These are phyloP conservation scores for Glaucomys volans DNA, from an alignment of 2,113 vertebrate genomes.

Conservation along the genomic window DNA sequence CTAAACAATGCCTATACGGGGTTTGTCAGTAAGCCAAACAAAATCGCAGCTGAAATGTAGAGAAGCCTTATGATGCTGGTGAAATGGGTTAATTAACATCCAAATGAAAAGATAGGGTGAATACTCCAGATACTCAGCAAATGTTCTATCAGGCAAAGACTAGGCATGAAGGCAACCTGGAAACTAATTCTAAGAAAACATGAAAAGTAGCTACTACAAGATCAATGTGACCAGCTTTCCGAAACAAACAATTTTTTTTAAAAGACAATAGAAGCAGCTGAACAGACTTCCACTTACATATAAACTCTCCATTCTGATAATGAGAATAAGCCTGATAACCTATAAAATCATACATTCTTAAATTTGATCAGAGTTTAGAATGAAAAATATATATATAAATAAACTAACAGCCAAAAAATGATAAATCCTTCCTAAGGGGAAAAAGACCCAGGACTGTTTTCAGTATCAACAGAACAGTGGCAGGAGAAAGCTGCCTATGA, in stretches of 20 bases:
- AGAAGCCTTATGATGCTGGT: background rate
- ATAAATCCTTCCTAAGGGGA: background rate
- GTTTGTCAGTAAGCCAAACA: background rate
- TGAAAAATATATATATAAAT: conserved; percentile 26
- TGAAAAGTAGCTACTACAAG: background rate
- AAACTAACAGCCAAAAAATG: conserved; percentile 7
- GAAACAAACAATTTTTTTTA: background rate
- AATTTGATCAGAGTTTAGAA: background rate
- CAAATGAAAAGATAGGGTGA: background rate
- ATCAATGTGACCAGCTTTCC: background rate
- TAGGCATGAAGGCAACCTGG: background rate
- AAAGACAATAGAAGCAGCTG: background rate
- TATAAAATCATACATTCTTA: background rate
- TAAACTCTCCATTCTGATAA: background rate
- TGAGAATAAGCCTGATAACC: background rate
- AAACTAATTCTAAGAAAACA: background rate
- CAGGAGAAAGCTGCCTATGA: background rate
- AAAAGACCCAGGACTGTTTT: background rate
- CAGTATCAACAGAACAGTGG: background rate
- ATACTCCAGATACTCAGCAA: background rate
- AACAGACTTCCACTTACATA: background rate
- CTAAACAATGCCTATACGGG: background rate
- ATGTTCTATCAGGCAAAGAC: background rate
- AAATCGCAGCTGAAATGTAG: background rate
- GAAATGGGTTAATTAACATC: background rate